Percentiles rank a stretch among this genome's conserved stretches.
Evolutionary conservation across 2,888 invertebrate genomes (phyloP).

Genomic region (Anorthoa munda): DNA sequence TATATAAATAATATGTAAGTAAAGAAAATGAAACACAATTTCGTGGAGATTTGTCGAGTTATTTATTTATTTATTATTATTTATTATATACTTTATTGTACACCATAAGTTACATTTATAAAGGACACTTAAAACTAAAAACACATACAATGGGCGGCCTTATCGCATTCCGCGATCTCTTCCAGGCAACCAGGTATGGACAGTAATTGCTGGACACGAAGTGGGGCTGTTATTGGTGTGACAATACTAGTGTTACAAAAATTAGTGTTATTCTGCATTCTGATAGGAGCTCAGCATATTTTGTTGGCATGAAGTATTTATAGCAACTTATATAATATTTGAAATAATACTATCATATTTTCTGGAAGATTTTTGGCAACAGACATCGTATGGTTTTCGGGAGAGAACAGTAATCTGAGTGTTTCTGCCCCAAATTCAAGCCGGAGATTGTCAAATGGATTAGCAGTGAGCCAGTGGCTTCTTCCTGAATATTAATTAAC

Average conservation of each 20-base stretch:
- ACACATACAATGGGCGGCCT: no score
- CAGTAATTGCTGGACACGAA: no score
- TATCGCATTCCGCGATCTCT: no score
- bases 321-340: conserved; percentile 44
- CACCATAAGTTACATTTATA: no score
- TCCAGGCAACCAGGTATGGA: no score
- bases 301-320: conserved; percentile 50
- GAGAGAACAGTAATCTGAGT: conserved; percentile 29
- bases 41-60: conserved; percentile 47
- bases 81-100: no score
- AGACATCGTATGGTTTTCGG: background rate
- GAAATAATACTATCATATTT: conserved; percentile 37
- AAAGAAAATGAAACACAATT: conserved; percentile 40
- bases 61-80: no score
- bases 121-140: no score
- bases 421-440: conserved; percentile 16
- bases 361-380: conserved; percentile 42
- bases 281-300: conserved; percentile 51
- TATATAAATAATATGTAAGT: conserved; percentile 40
- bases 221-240: no score
- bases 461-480: background rate
- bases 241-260: no score
- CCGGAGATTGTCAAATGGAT: conserved; percentile 38
- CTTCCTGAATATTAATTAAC: conserved; percentile 22
- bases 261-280: conserved; percentile 44